Evolutionary conservation across 1,140 invertebrate genomes (phyloP).

Genomic region (Rhopalosiphum padi): DNA sequence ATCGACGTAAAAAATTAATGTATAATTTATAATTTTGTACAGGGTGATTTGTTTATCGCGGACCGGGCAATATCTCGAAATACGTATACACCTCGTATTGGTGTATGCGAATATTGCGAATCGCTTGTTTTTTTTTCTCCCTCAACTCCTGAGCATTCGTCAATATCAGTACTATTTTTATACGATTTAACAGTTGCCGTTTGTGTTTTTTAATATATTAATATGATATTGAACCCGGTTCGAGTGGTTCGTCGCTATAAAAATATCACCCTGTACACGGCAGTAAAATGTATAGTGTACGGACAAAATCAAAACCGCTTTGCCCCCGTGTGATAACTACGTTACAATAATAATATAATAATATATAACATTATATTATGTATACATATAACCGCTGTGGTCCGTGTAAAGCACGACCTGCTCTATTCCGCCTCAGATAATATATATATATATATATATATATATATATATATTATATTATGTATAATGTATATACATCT

Average conservation of each 20-base stretch:
- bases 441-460: background rate
- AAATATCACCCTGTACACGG: background rate
- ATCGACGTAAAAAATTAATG: background rate
- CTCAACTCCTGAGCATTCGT: too few relatives aligned
- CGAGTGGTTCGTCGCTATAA: background rate
- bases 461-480: background rate
- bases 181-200: too few relatives aligned
- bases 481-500: background rate
- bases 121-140: too few relatives aligned
- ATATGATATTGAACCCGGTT: background rate
- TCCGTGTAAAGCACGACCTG: conserved; percentile 29
- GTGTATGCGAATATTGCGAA: too few relatives aligned
- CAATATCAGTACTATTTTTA: too few relatives aligned
- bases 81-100: too few relatives aligned
- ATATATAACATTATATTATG: background rate
- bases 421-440: background rate
- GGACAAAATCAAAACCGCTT: background rate
- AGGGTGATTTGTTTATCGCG: background rate
- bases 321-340: background rate
- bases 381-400: background rate
- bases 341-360: conserved; percentile 5
- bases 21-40: background rate
- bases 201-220: too few relatives aligned
- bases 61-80: background rate
- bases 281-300: background rate